Evolutionary conservation across 2,113 vertebrate species (phyloP).

Genomic region (Noctilio leporinus): DNA sequence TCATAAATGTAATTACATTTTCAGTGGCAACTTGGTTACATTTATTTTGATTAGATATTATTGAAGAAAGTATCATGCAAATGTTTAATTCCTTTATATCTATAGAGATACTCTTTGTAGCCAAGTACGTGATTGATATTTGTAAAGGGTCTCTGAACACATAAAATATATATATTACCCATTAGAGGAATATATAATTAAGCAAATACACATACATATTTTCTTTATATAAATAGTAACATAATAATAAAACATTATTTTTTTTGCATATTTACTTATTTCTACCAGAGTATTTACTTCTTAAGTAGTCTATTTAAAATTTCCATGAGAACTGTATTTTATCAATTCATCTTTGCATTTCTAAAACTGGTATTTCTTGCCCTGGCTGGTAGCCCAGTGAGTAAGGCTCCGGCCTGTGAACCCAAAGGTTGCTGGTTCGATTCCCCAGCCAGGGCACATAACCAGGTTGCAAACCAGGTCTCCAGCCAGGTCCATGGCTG

Average conservation of each 20-base stretch:
- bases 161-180: background rate
- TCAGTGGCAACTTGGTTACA: background rate
- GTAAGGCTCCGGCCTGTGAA: no score
- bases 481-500: no score
- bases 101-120: background rate
- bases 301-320: background rate
- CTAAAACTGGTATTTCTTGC: no score
- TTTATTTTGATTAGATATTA: background rate
- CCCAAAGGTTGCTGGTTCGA: no score
- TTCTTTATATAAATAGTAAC: background rate
- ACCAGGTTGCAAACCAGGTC: no score
- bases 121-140: background rate
- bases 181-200: background rate
- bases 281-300: background rate
- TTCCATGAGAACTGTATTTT: background rate
- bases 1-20: background rate
- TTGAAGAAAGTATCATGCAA: background rate
- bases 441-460: no score
- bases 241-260: background rate
- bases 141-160: background rate
- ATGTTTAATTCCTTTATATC: background rate
- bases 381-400: no score
- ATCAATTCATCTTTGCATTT: background rate
- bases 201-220: background rate
- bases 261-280: background rate